These are phyloP conservation scores for Scaptomyza caliginosa DNA, from an alignment of 2,888 invertebrate genomes.

Conservation along the genomic window DNA sequence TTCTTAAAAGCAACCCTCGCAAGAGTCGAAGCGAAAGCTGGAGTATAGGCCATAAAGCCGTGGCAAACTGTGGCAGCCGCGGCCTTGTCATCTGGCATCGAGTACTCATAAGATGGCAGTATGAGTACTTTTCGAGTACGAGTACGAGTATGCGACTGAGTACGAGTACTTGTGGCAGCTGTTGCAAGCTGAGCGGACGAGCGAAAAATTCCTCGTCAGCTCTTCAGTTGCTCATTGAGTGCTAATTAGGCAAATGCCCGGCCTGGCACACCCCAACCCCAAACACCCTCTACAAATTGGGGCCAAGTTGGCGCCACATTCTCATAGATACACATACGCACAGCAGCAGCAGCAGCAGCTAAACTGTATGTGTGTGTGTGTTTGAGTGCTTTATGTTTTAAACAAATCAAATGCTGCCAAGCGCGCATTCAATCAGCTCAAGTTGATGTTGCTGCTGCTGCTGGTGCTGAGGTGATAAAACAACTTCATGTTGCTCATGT, in stretches of 20 bases:
- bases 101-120: slow-evolving; percentile 31
- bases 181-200: slow-evolving; percentile 44
- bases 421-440: slow-evolving; percentile 73
- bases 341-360: slow-evolving; percentile 35
- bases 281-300: slow-evolving; percentile 66
- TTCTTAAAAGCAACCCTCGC: slow-evolving; percentile 73
- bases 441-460: slow-evolving; percentile 40
- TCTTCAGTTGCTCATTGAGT: slow-evolving; percentile 69
- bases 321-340: slow-evolving; percentile 42
- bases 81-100: slow-evolving; percentile 54
- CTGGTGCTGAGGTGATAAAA: slow-evolving; percentile 67
- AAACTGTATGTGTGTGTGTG: slow-evolving; percentile 22
- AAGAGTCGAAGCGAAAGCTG: not conserved
- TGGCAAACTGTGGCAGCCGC: slow-evolving; percentile 3
- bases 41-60: slow-evolving; percentile 32
- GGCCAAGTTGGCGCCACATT: slow-evolving; percentile 80
- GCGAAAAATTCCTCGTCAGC: slow-evolving; percentile 40
- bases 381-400: slow-evolving; percentile 73
- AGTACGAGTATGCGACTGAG: slow-evolving; percentile 4
- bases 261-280: slow-evolving; percentile 42
- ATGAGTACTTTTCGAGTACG: slow-evolving; percentile 15
- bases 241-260: slow-evolving; percentile 78
- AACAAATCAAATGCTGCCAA: slow-evolving; percentile 81
- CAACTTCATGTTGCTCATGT: slow-evolving; percentile 56
- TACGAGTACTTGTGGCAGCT: slow-evolving; percentile 36